A percentile compares a stretch with the other conserved stretches of the same genome.
phyloP scores from a whole-genome alignment of 2,797 vertebrate species.

The Coluber constrictor region DNA sequence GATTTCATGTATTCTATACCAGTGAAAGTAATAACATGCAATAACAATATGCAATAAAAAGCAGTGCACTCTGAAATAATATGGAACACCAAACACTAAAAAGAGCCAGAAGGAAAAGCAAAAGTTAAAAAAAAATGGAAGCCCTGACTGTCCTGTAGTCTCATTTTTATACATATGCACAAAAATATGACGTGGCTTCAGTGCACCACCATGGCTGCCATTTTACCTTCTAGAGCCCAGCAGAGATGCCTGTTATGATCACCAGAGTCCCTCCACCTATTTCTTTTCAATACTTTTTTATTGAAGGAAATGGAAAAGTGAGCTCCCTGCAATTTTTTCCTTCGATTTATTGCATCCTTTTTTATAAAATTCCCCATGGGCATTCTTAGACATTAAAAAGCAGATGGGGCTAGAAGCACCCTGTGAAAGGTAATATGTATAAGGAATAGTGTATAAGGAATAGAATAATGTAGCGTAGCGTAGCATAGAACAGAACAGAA shows the following conservation, averaged over 20 bases:
- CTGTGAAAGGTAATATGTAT: background rate
- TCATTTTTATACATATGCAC: background rate
- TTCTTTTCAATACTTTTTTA: background rate
- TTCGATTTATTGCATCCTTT: background rate
- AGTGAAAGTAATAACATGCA: too few species aligned
- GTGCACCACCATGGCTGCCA: fast-evolving
- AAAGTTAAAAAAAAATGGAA: background rate
- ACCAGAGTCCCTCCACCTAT: background rate
- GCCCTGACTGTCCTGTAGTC: background rate
- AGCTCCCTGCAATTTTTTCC: background rate
- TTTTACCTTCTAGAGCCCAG: background rate
- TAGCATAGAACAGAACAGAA: too few species aligned
- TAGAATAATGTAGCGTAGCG: too few species aligned
- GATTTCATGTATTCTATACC: background rate
- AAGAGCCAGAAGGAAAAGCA: background rate
- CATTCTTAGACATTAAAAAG: background rate
- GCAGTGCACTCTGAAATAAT: background rate
- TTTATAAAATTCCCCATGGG: background rate
- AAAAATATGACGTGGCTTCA: background rate
- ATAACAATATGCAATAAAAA: background rate
- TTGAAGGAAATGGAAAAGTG: background rate
- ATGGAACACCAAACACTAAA: background rate
- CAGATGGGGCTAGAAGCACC: background rate
- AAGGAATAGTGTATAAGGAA: too few species aligned
- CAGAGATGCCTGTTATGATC: background rate